Conservation (phyloP, 1,140 invertebrate species). For the Scaptomyza graminum region DNA sequence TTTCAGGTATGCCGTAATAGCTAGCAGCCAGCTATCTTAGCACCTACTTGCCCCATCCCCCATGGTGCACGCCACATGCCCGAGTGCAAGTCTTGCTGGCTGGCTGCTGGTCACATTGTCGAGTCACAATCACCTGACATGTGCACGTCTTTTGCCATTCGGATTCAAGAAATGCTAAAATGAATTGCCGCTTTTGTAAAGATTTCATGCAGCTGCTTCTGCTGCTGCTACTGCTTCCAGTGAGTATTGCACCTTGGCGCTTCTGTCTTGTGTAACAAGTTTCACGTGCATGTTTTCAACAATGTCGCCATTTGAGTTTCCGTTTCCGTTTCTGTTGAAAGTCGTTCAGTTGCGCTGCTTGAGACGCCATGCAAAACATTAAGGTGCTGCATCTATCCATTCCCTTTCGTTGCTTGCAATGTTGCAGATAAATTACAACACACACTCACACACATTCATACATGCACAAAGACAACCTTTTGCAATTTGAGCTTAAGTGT, state of each 20-base stretch:
- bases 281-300: conserved; percentile 77
- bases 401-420: conserved; percentile 50
- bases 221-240: conserved; percentile 3
- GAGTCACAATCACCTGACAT: conserved; percentile 58
- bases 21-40: conserved; percentile 33
- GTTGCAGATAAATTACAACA: conserved; percentile 66
- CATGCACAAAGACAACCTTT: conserved; percentile 19
- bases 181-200: conserved; percentile 80
- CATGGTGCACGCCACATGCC: not conserved
- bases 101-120: conserved; percentile 17
- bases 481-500: conserved; percentile 61
- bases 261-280: conserved; percentile 66
- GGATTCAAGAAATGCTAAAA: conserved; percentile 74
- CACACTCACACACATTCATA: conserved; percentile 17
- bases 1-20: conserved; percentile 31
- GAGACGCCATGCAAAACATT: conserved; percentile 66
- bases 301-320: conserved; percentile 69
- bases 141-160: conserved; percentile 62
- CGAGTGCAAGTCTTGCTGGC: not conserved
- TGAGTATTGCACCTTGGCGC: conserved; percentile 27
- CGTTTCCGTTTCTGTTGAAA: conserved; percentile 38
- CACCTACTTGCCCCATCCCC: conserved; percentile 23
- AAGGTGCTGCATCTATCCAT: conserved; percentile 50
- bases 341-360: conserved; percentile 52
- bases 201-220: conserved; percentile 69